A percentile compares a stretch with the other conserved stretches of the same genome.
phyloP scores from a whole-genome alignment of 2,113 vertebrate genomes.

The Cyphotilapia sp. region DNA sequence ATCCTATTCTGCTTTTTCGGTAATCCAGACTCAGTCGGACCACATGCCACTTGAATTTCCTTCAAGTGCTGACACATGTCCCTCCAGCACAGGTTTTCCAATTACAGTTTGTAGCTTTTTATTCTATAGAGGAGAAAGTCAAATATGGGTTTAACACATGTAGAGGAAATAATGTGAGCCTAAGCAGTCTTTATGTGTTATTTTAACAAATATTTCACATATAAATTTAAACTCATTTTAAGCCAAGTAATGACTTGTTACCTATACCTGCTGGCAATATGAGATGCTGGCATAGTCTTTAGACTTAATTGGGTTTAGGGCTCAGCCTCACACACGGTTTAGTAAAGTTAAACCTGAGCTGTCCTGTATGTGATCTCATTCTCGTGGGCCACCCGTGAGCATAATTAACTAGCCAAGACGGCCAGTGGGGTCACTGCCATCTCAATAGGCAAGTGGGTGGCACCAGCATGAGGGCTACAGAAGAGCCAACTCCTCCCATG shows the following conservation, averaged over 20 bases:
- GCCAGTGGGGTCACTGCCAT: not conserved
- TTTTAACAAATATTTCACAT: not conserved
- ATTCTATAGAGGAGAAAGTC: not conserved
- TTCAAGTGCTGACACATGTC: constrained; percentile 39
- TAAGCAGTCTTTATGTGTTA: not conserved
- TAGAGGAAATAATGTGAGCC: not conserved
- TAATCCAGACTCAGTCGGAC: not conserved
- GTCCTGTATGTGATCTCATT: constrained; percentile 4
- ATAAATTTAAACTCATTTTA: not conserved
- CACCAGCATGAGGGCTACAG: not conserved
- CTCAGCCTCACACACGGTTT: constrained; percentile 25
- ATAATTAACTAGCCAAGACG: not conserved
- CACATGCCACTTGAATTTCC: constrained; percentile 27
- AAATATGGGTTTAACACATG: not conserved
- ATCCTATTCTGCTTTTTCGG: constrained; percentile 32
- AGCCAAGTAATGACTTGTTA: not conserved
- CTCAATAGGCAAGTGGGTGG: not conserved
- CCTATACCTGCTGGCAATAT: not conserved
- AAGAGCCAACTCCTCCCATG: not conserved
- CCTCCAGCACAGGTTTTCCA: constrained; percentile 3
- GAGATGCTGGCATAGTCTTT: not conserved
- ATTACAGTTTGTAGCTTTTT: not conserved
- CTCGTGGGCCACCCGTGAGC: constrained; percentile 3
- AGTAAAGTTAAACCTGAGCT: constrained; percentile 19
- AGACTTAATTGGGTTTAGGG: constrained; percentile 1